Conservation (phyloP, 1,140 invertebrate genomes). For the Caenorhabditis briggsae region DNA sequence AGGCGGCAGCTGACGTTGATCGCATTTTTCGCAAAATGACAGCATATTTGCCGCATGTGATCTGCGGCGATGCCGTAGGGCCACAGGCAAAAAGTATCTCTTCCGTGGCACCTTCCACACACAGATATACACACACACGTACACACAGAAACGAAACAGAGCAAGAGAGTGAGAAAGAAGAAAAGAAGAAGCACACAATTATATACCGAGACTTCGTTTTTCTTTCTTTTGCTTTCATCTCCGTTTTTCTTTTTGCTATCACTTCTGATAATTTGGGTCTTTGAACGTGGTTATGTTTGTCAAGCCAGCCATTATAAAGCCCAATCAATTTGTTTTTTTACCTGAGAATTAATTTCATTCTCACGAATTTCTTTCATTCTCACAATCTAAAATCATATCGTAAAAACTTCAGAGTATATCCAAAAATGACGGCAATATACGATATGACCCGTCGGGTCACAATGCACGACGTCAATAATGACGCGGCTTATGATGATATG, state of each 20-base stretch:
- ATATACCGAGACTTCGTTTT: conserved; percentile 26
- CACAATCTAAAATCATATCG: conserved; percentile 1
- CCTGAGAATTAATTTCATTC: not conserved
- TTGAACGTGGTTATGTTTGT: conserved; percentile 11
- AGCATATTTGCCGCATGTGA: conserved; percentile 48
- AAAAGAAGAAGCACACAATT: conserved; percentile 26
- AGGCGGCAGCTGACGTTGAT: conserved; percentile 42
- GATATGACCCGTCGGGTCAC: conserved; percentile 71
- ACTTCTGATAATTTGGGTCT: not conserved
- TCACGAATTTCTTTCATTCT: not conserved
- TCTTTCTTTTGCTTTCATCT: conserved; percentile 16
- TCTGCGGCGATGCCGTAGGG: conserved; percentile 51
- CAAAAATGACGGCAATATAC: conserved; percentile 67
- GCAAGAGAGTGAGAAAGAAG: not conserved
- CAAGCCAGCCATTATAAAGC: conserved; percentile 28
- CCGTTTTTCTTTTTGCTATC: conserved; percentile 2
- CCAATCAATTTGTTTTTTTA: not conserved
- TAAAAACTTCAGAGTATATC: conserved; percentile 1
- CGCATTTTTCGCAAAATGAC: conserved; percentile 44
- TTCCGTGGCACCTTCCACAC: conserved; percentile 48
- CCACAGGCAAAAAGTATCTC: conserved; percentile 52
- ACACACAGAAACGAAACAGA: not conserved
- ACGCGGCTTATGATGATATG: conserved; percentile 52
- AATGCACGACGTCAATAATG: conserved; percentile 66
- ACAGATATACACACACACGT: conserved; percentile 29